Evolutionary conservation across 1,140 invertebrate genomes (phyloP), one percentile per base, ranked within the genome.

Genomic region (Drosophila repleta): DNA sequence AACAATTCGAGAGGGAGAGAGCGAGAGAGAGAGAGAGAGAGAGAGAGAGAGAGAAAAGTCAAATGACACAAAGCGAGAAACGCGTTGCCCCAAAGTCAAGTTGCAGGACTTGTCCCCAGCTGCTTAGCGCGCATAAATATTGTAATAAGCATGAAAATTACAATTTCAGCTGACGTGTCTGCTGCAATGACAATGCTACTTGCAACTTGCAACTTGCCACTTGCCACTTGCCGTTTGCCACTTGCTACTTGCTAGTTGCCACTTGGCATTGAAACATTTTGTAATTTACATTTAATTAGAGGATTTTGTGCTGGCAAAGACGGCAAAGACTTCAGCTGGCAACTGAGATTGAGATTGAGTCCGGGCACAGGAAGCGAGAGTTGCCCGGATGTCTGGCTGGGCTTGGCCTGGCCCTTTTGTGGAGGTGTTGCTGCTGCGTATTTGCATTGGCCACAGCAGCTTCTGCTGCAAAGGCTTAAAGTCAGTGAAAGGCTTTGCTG

Each of bases 261-360:
- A 24, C 65, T 66, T 56, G 29, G 60, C 76, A 71, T 79, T 76
- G 68, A 71, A 80, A 58, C 79, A 76, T 76, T 76, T 79, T 81
- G 79, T 79, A 81, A 83, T 83, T 81, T 79, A 76, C 80, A 79
- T 83, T 82, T 83, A 81, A 83, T 83, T 83, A 78, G 75, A 61
- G 70, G 66, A 76, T 76, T 81, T 84, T 76, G 68, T 79, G 68
- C 73, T 21, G 35, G 56, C 58, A 62, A 67, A 66, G 66, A 53
- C 66, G 29, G 4, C 46, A 26, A 45, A 18, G 17, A 46, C 4
- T 11, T 13, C 8, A 41, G 39, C 26, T 24, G 35, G 5, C 52
- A 37, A 41, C n/a, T 29, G 20, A 37, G 57, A 35, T 18, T 29
- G 8, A 35, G 48, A 29, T 26, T 35, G 20, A 37, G 48, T 11